Evolutionary conservation across 2,113 vertebrate genomes (phyloP).

Genomic region (Capreolus pygargus): DNA sequence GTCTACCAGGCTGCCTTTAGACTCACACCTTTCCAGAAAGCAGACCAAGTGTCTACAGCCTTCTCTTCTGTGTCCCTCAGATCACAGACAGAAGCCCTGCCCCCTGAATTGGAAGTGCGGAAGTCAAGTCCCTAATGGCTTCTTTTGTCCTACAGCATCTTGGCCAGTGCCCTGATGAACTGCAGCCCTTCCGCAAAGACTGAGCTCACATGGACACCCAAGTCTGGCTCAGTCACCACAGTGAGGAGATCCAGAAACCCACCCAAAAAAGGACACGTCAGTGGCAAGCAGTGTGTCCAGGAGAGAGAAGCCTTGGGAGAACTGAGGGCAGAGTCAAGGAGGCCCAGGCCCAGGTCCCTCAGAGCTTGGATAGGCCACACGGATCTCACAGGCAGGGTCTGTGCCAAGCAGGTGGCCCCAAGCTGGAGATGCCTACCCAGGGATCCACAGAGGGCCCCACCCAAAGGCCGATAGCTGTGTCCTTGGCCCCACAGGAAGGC

Average conservation of each 20-base stretch:
- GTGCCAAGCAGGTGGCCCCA: neutral
- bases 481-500: neutral
- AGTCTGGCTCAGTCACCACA: neutral
- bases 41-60: rapidly evolving
- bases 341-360: neutral
- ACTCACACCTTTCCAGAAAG: neutral
- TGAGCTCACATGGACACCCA: neutral
- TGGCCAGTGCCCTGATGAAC: rapidly evolving
- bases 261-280: neutral
- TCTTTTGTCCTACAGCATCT: neutral
- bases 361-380: neutral
- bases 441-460: neutral
- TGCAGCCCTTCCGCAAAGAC: neutral
- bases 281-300: neutral
- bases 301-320: rapidly evolving
- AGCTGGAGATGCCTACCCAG: neutral
- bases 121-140: neutral
- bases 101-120: neutral
- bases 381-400: rapidly evolving
- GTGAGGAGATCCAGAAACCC: neutral
- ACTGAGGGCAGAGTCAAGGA: rapidly evolving
- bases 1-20: neutral
- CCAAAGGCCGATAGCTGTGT: rapidly evolving
- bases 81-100: neutral
- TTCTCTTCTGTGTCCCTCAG: neutral